Conservation (phyloP, 2,888 invertebrate species). For the Slavum lentiscoides region DNA sequence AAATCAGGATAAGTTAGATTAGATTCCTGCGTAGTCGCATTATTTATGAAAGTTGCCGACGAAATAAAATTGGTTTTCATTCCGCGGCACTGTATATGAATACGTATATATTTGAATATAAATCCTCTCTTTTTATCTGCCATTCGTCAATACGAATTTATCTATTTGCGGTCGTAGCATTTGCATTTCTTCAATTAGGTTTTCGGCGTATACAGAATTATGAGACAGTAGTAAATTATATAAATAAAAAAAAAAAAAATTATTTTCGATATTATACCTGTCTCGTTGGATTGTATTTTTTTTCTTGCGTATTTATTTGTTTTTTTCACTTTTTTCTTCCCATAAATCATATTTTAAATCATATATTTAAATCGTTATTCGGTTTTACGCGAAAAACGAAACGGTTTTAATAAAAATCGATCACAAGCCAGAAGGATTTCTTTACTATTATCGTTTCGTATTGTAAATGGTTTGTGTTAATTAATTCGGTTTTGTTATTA, state of each 20-base stretch:
- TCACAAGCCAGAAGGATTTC: no score
- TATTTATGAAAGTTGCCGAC: constrained; percentile 35
- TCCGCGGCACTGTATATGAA: constrained; percentile 6
- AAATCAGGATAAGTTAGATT: constrained; percentile 48
- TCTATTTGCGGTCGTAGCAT: background rate
- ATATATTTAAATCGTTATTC: no score
- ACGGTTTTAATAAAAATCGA: no score
- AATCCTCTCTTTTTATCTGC: background rate
- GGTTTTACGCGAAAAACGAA: no score
- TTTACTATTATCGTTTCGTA: no score
- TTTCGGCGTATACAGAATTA: background rate
- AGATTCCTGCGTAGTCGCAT: constrained; percentile 11
- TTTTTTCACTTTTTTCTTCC: no score
- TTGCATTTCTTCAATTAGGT: background rate
- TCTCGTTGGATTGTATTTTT: no score
- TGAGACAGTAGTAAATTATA: background rate
- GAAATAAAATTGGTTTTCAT: constrained; percentile 49
- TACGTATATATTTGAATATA: background rate
- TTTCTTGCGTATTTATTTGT: no score
- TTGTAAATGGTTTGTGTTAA: no score
- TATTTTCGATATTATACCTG: no score
- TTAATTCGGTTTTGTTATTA: no score
- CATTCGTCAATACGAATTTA: background rate
- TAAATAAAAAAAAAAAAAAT: background rate
- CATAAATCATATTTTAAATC: no score